phyloP scores from a whole-genome alignment of 2,888 invertebrate species.

The Andricus quercusramuli region DNA sequence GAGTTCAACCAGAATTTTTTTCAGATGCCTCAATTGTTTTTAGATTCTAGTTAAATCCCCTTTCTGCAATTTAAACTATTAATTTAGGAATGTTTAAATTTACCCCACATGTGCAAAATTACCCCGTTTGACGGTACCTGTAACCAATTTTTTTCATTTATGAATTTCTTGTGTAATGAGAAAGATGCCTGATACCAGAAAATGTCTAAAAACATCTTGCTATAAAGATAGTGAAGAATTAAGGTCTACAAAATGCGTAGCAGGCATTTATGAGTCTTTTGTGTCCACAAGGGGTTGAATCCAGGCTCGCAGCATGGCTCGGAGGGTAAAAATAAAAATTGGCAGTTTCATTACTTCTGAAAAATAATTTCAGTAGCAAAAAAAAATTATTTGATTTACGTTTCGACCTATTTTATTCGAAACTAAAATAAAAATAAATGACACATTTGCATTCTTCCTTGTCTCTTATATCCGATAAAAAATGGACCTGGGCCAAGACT shows the following conservation, averaged over 20 bases:
- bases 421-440: not conserved
- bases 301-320: not conserved
- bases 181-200: not conserved
- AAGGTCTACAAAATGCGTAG: not conserved
- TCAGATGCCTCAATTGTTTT: too few species aligned
- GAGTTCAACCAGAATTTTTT: too few species aligned
- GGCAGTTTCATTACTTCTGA: not conserved
- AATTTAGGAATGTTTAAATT: too few species aligned
- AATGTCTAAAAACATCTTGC: not conserved
- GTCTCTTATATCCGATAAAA: not conserved
- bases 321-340: not conserved
- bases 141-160: not conserved
- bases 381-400: not conserved
- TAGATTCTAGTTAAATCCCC: too few species aligned
- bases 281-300: not conserved
- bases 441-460: not conserved
- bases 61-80: too few species aligned
- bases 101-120: too few species aligned
- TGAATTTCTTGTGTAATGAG: not conserved
- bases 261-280: not conserved
- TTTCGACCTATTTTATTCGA: not conserved
- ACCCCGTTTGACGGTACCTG: not conserved
- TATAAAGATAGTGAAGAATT: not conserved
- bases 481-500: conserved; percentile 20
- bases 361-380: not conserved